These are phyloP conservation scores for Melanotaenia duboulayi DNA, from an alignment of 2,113 vertebrate genomes.

Conservation along the genomic window DNA sequence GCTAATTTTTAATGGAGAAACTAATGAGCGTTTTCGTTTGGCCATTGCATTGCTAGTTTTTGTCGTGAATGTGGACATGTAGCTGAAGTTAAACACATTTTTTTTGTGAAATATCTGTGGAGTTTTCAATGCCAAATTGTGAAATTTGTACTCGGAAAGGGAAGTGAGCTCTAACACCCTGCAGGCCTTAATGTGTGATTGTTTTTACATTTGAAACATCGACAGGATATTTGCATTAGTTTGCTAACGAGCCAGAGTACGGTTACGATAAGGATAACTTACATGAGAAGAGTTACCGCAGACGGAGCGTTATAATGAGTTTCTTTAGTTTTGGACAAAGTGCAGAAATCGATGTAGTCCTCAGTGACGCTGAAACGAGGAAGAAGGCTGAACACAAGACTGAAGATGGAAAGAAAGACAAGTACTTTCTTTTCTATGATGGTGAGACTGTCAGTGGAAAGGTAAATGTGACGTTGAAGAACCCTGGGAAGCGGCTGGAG, in stretches of 20 bases:
- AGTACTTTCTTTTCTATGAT: conserved; percentile 95
- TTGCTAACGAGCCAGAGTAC: conserved; percentile 15
- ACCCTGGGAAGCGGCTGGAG: conserved; percentile 93
- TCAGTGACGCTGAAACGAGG: conserved; percentile 93
- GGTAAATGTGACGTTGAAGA: conserved; percentile 93
- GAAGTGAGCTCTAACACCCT: conserved; percentile 4
- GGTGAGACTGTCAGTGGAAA: conserved; percentile 95
- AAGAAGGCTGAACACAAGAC: conserved; percentile 95
- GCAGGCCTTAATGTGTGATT: conserved; percentile 31
- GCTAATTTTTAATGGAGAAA: conserved; percentile 46
- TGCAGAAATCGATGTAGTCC: conserved; percentile 92
- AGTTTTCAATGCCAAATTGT: conserved; percentile 10
- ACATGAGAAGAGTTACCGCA: conserved; percentile 14
- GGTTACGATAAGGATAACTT: neutral
- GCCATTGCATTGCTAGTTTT: conserved; percentile 29
- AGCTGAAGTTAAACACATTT: conserved; percentile 36
- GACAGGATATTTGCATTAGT: neutral
- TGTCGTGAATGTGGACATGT: conserved; percentile 48
- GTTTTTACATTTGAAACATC: conserved; percentile 23
- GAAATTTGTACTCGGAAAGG: neutral
- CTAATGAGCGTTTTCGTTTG: conserved; percentile 31
- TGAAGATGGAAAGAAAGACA: conserved; percentile 96
- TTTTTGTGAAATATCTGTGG: conserved; percentile 20
- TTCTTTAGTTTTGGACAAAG: conserved; percentile 97
- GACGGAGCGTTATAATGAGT: conserved; percentile 85